Evolutionary conservation across 2,888 invertebrate species (phyloP), one percentile per base, ranked within the genome.

Genomic region (Monoplex corrugatus): DNA sequence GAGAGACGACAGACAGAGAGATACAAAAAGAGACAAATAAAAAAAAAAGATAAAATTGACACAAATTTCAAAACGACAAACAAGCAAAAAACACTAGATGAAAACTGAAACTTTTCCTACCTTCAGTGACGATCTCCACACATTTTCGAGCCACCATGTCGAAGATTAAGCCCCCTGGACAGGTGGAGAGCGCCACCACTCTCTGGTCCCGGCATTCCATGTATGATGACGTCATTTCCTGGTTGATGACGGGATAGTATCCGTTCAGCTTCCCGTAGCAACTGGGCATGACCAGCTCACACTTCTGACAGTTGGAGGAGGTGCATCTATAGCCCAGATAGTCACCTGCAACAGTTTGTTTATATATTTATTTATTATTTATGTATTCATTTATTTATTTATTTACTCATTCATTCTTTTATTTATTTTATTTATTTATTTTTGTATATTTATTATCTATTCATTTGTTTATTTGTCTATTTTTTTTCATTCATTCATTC

Each of bases 321-420:
- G 90, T 90, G 85, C 92, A 92, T 28, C 90, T 87, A 85, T 93
- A 91, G 83, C 92, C 92, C 2, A 92, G 90, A 88, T 94, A 94
- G 85, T 94, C 93, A 89, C 94, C 94, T 94, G 89, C 16, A 89
- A 87, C 68, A 45, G 35, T n/a, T n/a, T n/a, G n/a, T n/a, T n/a
- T 45, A 38, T n/a, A 28, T 5, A n/a, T 43, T 44, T 23, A 13
- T n/a, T n/a, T n/a, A n/a, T n/a, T n/a, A n/a, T n/a, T n/a, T n/a
- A n/a, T n/a, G n/a, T n/a, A n/a, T n/a, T n/a, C n/a, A n/a, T n/a
- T n/a, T n/a, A n/a, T n/a, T n/a, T n/a, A n/a, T n/a, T n/a, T n/a
- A n/a, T n/a, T n/a, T n/a, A n/a, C n/a, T n/a, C n/a, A n/a, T n/a
- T n/a, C n/a, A n/a, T n/a, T n/a, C n/a, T n/a, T n/a, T n/a, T n/a